phyloP scores from a whole-genome alignment of 2,113 vertebrate species.

The Colaptes auratus region DNA sequence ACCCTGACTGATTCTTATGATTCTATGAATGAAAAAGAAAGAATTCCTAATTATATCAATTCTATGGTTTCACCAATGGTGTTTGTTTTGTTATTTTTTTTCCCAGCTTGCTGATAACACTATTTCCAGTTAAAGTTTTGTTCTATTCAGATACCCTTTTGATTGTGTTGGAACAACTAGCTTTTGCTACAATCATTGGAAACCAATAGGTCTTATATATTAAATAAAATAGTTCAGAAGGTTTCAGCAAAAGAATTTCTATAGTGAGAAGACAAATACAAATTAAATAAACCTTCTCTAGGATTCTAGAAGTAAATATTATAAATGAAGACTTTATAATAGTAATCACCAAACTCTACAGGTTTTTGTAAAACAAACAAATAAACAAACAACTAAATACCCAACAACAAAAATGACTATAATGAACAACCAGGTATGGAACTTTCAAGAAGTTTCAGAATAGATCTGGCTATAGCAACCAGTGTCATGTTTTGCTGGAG shows the following conservation, averaged over 20 bases:
- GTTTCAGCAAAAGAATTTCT: background rate
- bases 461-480: background rate
- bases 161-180: background rate
- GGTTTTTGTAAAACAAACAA: background rate
- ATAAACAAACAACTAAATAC: background rate
- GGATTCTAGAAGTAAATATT: background rate
- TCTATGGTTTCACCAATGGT: background rate
- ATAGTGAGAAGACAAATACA: background rate
- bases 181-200: background rate
- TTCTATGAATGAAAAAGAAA: background rate
- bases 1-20: too few species aligned
- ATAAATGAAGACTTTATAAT: background rate
- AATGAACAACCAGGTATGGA: background rate
- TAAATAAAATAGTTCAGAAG: background rate
- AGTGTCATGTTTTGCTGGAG: too few species aligned
- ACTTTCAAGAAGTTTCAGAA: background rate
- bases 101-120: rapidly evolving
- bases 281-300: background rate
- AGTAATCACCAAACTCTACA: background rate
- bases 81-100: background rate
- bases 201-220: background rate
- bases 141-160: background rate
- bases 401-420: too few species aligned
- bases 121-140: background rate
- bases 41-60: background rate